These are phyloP conservation scores for Thalassoma bifasciatum DNA, from an alignment of 2,113 vertebrate genomes.

Conservation along the genomic window DNA sequence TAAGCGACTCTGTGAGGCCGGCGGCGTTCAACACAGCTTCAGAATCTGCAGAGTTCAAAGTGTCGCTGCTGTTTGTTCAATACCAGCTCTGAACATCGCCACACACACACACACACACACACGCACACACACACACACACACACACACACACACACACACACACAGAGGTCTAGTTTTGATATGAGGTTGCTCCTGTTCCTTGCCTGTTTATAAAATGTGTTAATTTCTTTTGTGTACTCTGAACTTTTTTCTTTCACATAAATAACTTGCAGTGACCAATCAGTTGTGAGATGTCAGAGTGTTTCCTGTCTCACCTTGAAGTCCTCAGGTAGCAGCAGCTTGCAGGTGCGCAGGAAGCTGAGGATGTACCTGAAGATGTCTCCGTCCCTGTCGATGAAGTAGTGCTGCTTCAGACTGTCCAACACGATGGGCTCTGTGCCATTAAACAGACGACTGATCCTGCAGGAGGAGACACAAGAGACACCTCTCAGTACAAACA, in stretches of 20 bases:
- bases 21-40: conserved; percentile 23
- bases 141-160: too few relatives aligned
- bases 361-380: conserved; percentile 94
- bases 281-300: too few relatives aligned
- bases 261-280: too few relatives aligned
- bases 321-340: conserved; percentile 94
- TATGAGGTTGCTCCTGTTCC: too few relatives aligned
- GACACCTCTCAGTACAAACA: background rate
- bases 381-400: conserved; percentile 96
- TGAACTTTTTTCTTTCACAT: too few relatives aligned
- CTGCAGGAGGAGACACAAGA: conserved; percentile 65
- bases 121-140: too few relatives aligned
- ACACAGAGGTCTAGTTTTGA: too few relatives aligned
- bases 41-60: conserved; percentile 9
- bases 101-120: too few relatives aligned
- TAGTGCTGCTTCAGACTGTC: conserved; percentile 98
- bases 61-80: background rate
- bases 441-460: conserved; percentile 95
- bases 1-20: background rate
- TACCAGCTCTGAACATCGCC: too few relatives aligned
- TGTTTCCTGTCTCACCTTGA: conserved; percentile 84
- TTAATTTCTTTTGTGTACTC: too few relatives aligned
- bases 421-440: conserved; percentile 95
- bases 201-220: too few relatives aligned
- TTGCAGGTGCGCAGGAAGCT: conserved; percentile 96